Evolutionary conservation across 64 coral and sea anemone genomes (phyloP), one percentile per base, ranked within the genome.

Genomic region (Stichodactyla mertensii): DNA sequence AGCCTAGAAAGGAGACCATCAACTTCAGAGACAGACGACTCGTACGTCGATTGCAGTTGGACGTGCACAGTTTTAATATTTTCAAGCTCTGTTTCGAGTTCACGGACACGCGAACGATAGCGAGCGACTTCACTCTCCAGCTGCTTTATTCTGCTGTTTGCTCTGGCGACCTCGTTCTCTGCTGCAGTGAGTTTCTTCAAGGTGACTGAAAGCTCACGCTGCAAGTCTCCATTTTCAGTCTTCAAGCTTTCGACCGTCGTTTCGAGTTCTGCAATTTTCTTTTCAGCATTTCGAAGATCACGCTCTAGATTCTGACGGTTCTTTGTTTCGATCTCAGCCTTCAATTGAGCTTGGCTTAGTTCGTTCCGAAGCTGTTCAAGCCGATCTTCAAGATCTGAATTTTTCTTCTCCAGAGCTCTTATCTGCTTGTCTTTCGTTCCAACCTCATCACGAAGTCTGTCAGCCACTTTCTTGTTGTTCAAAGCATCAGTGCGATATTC

Each of bases 351-450:
- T 70, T 96, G 94, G 20, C 87, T 93, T 7, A 92, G 61, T 8
- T 96, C 91, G 52, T 90, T 88, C 81, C 89, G 88, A 11, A 93
- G 69, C 70, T 92, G 64, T 74, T 97, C 94, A 70, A 97, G 51
- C 12, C 86, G 94, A 53, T 97, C 94, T 85, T 93, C 91, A 31
- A 97, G 94, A 57, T 83, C 85, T 11, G 86, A 77, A 56, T 93
- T 93, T 57, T 92, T 93, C 82, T 90, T 82, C 80, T 97, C 94
- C n/a, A 90, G 79, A 71, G 83, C 85, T 20, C 91, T 87, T 59
- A 97, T 88, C 28, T 90, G 88, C 85, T 92, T 93, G 88, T 97
- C 91, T 19, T 97, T 97, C n/a, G 80, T 64, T 61, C 82, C 94
- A 52, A 87, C 83, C 54, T 97, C 94, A 62, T 97, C 94, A 18